Conservation (phyloP, 1,140 invertebrate species). For the Nasonia longicornis region DNA sequence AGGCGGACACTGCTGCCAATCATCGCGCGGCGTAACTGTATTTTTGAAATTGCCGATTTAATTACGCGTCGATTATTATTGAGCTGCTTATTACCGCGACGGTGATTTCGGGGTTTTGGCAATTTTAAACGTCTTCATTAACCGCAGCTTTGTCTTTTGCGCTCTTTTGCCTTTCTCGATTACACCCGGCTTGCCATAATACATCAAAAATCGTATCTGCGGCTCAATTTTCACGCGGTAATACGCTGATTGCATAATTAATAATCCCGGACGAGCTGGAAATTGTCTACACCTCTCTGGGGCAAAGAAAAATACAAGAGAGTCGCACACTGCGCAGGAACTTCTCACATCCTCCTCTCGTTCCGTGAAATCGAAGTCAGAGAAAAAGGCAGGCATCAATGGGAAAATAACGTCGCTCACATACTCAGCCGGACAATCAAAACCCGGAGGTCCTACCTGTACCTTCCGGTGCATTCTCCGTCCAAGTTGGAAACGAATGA, state of each 20-base stretch:
- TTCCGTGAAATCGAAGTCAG: slow-evolving; percentile 15
- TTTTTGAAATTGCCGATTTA: slow-evolving; percentile 32
- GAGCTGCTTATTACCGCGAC: neutral
- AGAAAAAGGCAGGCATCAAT: slow-evolving; percentile 30
- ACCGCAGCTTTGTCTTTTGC: neutral
- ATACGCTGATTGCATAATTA: neutral
- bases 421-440: neutral
- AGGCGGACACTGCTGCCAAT: neutral
- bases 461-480: slow-evolving; percentile 50
- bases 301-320: neutral
- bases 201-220: neutral
- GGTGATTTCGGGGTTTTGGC: slow-evolving; percentile 6
- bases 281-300: neutral
- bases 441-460: slow-evolving; percentile 37
- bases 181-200: neutral
- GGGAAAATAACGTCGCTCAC: slow-evolving; percentile 35
- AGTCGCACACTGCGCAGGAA: neutral
- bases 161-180: neutral
- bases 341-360: slow-evolving; percentile 11
- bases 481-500: neutral
- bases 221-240: neutral
- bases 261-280: neutral
- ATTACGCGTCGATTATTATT: slow-evolving; percentile 8
- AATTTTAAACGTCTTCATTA: slow-evolving; percentile 16
- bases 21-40: neutral